Evolutionary conservation across 2,888 invertebrate species (phyloP), one percentile per base, ranked within the genome.

Genomic region (Erebia ligea): DNA sequence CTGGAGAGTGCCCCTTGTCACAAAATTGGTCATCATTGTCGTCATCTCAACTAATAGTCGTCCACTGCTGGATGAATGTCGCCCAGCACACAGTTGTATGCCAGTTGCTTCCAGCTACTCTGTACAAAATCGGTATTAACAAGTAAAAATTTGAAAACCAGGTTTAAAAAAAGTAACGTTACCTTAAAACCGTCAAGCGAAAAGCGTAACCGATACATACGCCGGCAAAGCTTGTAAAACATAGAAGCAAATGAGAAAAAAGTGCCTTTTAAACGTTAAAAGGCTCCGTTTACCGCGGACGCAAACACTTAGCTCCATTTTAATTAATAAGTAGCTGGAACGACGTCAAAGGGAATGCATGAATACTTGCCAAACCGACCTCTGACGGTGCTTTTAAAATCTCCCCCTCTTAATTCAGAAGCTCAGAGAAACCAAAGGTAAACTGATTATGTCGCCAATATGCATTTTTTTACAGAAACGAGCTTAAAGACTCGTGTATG

Each of bases 311-410:
- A 92, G 87, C 88, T 86, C 83, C 87, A 84, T 86, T 87, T 92
- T 93, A 93, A 93, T 93, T 93, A 92, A 86, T 92, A 93, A 92
- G 92, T 92, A 92, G 92, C 90, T 84, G 84, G 84, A 85, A 87
- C 91, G 86, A 81, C 89, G 89, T 92, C 92, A 94, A 94, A 93
- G 93, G 89, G 94, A 94, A 93, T 93, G 91, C 88, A 90, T 92
- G 93, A 93, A 91, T 92, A 92, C 92, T 92, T 90, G 82, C 83
- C 81, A 83, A 86, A 86, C 86, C 87, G 82, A 88, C 87, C 88
- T 88, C 87, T 83, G 82, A 82, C 86, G 86, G 84, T 78, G 92
- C 91, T 92, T 92, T 93, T 91, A 92, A 92, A 92, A 91, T 86
- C 84, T 85, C 86, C 88, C 90, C 87, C 88, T 82, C 87, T 88